These are phyloP conservation scores for Drosophila stalkeri DNA, from an alignment of 2,888 invertebrate species.

Conservation along the genomic window DNA sequence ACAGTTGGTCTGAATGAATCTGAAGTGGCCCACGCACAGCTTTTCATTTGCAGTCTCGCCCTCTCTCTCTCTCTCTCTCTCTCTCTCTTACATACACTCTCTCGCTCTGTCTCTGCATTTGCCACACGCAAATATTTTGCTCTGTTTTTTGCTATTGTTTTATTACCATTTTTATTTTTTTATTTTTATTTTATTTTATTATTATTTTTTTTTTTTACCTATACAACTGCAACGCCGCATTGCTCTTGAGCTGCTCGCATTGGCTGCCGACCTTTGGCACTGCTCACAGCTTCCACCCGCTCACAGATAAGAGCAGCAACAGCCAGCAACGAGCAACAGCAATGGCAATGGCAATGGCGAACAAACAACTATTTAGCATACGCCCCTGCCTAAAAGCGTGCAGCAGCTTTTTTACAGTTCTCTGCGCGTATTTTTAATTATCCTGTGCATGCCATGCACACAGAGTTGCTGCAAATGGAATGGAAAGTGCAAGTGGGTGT, in stretches of 20 bases:
- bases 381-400: conserved; percentile 29
- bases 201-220: background rate
- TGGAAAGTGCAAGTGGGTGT: background rate
- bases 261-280: conserved; percentile 22
- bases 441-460: conserved; percentile 25
- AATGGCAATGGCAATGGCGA: background rate
- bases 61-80: background rate
- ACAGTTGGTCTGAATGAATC: conserved; percentile 6
- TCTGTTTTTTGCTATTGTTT: background rate
- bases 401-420: conserved; percentile 32
- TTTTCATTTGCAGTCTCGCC: background rate
- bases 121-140: conserved; percentile 9
- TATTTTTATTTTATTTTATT: background rate
- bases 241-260: conserved; percentile 37
- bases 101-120: background rate
- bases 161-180: background rate
- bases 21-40: conserved; percentile 6
- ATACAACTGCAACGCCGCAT: conserved; percentile 6
- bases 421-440: conserved; percentile 60
- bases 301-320: background rate
- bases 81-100: no score
- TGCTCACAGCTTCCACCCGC: conserved; percentile 1
- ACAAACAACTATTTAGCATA: conserved; percentile 25
- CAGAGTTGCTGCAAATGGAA: conserved; percentile 9
- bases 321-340: background rate